Conservation (phyloP, 2,888 invertebrate genomes). For the Embidobia sp. region DNA sequence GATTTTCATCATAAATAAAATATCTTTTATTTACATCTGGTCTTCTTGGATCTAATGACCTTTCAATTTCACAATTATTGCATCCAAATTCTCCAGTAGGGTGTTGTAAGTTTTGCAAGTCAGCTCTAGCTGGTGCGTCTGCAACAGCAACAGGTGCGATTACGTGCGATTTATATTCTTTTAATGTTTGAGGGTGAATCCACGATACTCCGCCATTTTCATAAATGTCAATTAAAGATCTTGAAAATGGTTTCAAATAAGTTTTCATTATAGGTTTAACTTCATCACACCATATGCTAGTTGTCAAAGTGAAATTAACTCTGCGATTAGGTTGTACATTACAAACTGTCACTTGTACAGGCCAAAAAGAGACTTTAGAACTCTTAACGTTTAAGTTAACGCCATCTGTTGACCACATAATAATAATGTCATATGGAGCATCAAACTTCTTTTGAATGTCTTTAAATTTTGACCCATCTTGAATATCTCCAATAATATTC, state of each 20-base stretch:
- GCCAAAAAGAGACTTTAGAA: slow-evolving; percentile 23
- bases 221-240: slow-evolving; percentile 4
- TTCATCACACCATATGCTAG: slow-evolving; percentile 25
- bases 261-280: slow-evolving; percentile 28
- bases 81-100: too few species aligned
- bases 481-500: slow-evolving; percentile 19
- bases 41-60: background rate
- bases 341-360: slow-evolving; percentile 24
- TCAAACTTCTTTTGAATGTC: slow-evolving; percentile 2
- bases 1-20: slow-evolving; percentile 3
- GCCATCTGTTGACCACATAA: slow-evolving; percentile 33
- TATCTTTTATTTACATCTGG: background rate
- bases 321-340: slow-evolving; percentile 8
- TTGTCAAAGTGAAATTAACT: background rate
- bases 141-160: slow-evolving; percentile 29
- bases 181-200: slow-evolving; percentile 7
- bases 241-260: slow-evolving; percentile 22
- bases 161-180: slow-evolving; percentile 11
- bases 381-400: slow-evolving; percentile 12
- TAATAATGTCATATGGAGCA: slow-evolving; percentile 22
- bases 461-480: slow-evolving; percentile 28
- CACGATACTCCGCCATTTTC: slow-evolving; percentile 21
- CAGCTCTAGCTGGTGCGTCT: slow-evolving; percentile 36
- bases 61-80: slow-evolving; percentile 2
- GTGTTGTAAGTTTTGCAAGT: slow-evolving; percentile 31